Evolutionary conservation across 23 tunicate genomes (phyloP).

Genomic region (Clavelina lepadiformis): DNA sequence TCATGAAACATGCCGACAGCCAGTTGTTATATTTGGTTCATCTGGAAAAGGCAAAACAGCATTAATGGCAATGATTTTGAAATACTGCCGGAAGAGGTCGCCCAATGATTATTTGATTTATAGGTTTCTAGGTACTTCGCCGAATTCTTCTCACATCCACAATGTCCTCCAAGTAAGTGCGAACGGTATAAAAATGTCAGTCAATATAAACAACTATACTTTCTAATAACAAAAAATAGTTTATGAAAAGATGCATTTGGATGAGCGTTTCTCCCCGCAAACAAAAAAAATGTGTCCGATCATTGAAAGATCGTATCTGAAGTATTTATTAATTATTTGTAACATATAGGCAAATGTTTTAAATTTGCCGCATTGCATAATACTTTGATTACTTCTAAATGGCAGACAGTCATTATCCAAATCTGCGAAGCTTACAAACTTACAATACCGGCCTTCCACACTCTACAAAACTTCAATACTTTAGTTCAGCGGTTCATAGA

Average conservation of each 20-base stretch:
- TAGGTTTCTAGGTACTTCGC: constrained; percentile 80
- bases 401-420: constrained; percentile 73
- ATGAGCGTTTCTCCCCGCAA: too few species aligned
- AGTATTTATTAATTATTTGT: too few species aligned
- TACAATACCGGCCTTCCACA: constrained; percentile 37
- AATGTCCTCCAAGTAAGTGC: constrained; percentile 59
- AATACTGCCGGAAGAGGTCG: constrained; percentile 7
- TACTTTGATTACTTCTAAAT: too few species aligned
- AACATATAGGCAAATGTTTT: too few species aligned
- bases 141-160: constrained; percentile 76
- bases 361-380: too few species aligned
- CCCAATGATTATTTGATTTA: constrained; percentile 13
- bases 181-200: neutral
- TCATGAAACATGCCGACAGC: neutral
- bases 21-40: constrained; percentile 38
- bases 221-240: too few species aligned
- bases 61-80: constrained; percentile 52
- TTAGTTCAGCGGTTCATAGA: constrained; percentile 41
- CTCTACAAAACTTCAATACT: constrained; percentile 46
- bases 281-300: too few species aligned
- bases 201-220: too few species aligned
- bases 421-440: constrained; percentile 23
- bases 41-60: constrained; percentile 94
- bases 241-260: too few species aligned
- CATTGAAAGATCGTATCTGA: too few species aligned